Evolutionary conservation across 2,113 vertebrate species (phyloP), one percentile per base, ranked within the genome.

Genomic region (Phaethornis superciliosus): DNA sequence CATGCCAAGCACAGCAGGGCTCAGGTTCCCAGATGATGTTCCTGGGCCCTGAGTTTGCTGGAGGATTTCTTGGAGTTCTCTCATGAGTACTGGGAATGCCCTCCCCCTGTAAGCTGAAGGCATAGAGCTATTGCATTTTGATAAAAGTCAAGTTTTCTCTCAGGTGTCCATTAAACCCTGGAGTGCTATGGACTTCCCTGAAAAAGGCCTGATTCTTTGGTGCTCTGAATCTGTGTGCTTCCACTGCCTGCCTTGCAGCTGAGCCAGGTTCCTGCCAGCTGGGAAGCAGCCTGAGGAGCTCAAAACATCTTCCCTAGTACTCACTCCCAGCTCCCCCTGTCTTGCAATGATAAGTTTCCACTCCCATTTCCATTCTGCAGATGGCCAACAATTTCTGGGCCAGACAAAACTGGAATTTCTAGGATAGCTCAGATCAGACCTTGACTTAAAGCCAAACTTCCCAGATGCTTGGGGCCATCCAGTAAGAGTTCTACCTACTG

Each of bases 321-420:
- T 93, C 62, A 19, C 19, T 88, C 44, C 74, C 54, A 59, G 52
- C 37, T 93, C 15, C 7, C 52, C 23, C 32, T 40, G 47, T 75
- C 76, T 86, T 94, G 44, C 15, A 42, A 93, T 81, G 92, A 78
- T 71, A 85, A 60, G 16, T 86, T 94, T 95, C 72, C 64, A 84
- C 52, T 95, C 56, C n/a, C 60, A 44, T 92, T 96, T 95, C 88
- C 72, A 83, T 83, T 83, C 47, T 88, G 76, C 55, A 67, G 88
- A 81, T 91, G 37, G 80, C 72, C 59, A 85, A 15, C 44, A 86
- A 84, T 69, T 83, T 85, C 76, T 81, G 56, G 68, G 83, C 83
- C 74, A 94, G 94, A 81, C 54, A 87, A 90, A 94, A 64, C 65
- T 93, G 69, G 69, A 91, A 81, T 89, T 94, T 93, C 86, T 89